phyloP scores from a whole-genome alignment of 2,797 vertebrate genomes.

The Chiroxiphia lanceolata region DNA sequence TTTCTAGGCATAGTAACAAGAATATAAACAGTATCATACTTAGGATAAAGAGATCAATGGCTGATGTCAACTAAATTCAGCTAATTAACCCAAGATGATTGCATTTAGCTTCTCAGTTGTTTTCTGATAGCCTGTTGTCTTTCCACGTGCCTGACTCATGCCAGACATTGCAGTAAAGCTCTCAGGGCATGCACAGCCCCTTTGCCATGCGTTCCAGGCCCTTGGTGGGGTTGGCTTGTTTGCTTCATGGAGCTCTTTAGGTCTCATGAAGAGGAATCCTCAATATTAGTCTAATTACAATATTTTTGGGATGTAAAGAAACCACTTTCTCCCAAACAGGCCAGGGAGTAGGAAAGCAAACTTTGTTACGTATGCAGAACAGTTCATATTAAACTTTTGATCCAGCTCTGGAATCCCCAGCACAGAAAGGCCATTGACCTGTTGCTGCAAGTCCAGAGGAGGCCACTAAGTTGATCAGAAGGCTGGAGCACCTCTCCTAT shows the following conservation, averaged over 20 bases:
- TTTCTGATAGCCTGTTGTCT: not conserved
- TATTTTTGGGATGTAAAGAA: not conserved
- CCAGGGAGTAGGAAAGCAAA: not conserved
- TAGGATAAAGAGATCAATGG: not conserved
- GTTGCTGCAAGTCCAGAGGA: not conserved
- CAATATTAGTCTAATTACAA: not conserved
- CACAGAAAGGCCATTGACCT: not conserved
- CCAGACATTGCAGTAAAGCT: not conserved
- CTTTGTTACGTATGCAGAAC: accelerated
- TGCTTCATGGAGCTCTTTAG: not conserved
- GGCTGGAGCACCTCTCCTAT: not conserved
- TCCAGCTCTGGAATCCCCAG: not conserved
- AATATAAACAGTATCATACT: not conserved
- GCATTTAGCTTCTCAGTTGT: not conserved
- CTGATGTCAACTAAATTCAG: not conserved
- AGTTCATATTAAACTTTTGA: not conserved
- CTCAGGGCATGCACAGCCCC: not conserved
- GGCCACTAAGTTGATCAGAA: not conserved
- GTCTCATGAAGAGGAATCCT: not conserved
- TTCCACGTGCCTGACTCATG: not conserved
- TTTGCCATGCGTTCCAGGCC: not conserved
- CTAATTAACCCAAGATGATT: not conserved
- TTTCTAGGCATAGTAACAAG: not conserved
- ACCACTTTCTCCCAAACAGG: not conserved
- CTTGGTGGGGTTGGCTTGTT: not conserved